A percentile compares a stretch with the other conserved stretches of the same genome.
Evolutionary conservation across 2,888 invertebrate genomes (phyloP).

Genomic region (Orthosia gothica): DNA sequence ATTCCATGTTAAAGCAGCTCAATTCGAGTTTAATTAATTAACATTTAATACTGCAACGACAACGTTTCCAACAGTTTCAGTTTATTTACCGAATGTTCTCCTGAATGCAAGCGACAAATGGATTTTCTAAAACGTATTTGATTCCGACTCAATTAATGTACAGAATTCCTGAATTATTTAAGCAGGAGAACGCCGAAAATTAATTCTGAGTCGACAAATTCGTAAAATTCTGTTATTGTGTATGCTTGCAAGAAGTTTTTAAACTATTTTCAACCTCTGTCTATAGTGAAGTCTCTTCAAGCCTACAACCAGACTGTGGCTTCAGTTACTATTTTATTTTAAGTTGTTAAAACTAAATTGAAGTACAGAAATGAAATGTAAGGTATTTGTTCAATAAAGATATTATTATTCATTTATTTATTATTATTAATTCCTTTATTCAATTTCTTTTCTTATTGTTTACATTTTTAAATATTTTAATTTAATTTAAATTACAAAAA

Average conservation of each 20-base stretch:
- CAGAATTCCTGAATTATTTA: conserved; percentile 19
- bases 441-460: too few species aligned
- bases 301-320: not conserved
- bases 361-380: not conserved
- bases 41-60: not conserved
- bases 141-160: conserved; percentile 15
- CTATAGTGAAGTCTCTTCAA: not conserved
- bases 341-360: not conserved
- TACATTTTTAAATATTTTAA: too few species aligned
- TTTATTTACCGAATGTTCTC: conserved; percentile 9
- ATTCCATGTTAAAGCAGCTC: not conserved
- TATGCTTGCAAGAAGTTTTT: conserved; percentile 1
- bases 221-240: not conserved
- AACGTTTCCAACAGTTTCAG: not conserved
- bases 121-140: conserved; percentile 17
- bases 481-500: too few species aligned
- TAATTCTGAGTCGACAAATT: not conserved
- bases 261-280: not conserved
- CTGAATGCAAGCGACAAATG: not conserved
- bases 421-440: too few species aligned
- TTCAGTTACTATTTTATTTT: not conserved
- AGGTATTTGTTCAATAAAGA: too few species aligned
- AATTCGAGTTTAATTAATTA: not conserved
- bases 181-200: conserved; percentile 11
- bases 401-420: too few species aligned